Percentiles rank a stretch among this genome's conserved stretches.
phyloP scores from a whole-genome alignment of 2,888 invertebrate species.

The Cantharis rufa region DNA sequence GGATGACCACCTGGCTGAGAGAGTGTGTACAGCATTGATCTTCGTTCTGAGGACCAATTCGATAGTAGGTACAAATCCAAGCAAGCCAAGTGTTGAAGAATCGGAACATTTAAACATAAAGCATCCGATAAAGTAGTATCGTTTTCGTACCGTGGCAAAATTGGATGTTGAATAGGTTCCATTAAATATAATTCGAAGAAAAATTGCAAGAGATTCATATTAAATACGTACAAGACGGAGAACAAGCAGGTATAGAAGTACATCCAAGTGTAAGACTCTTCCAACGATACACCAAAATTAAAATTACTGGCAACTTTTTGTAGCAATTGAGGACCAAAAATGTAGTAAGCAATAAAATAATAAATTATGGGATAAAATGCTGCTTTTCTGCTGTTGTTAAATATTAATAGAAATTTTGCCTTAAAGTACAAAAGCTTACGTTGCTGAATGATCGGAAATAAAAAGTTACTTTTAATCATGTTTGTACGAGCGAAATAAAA shows the following conservation, averaged over 20 bases:
- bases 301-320: slow-evolving; percentile 60
- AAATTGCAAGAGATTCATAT: slow-evolving; percentile 71
- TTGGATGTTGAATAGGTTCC: slow-evolving; percentile 69
- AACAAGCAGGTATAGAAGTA: slow-evolving; percentile 70
- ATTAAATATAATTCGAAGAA: slow-evolving; percentile 73
- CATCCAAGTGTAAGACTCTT: slow-evolving; percentile 59
- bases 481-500: slow-evolving; percentile 65
- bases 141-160: slow-evolving; percentile 57
- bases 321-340: slow-evolving; percentile 64
- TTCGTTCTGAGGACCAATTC: slow-evolving; percentile 63
- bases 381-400: slow-evolving; percentile 63
- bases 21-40: slow-evolving; percentile 70
- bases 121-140: slow-evolving; percentile 65
- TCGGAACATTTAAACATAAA: slow-evolving; percentile 64
- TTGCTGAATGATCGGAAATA: slow-evolving; percentile 73
- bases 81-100: slow-evolving; percentile 76
- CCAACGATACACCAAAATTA: slow-evolving; percentile 59
- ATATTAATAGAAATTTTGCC: slow-evolving; percentile 59
- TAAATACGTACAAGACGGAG: slow-evolving; percentile 69
- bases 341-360: slow-evolving; percentile 65
- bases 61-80: slow-evolving; percentile 73
- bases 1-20: slow-evolving; percentile 87
- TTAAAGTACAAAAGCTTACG: slow-evolving; percentile 71
- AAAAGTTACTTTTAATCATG: slow-evolving; percentile 61
- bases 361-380: slow-evolving; percentile 67